Conservation (phyloP, 2,797 vertebrate genomes). For the Triplophysa yarkandensis region DNA sequence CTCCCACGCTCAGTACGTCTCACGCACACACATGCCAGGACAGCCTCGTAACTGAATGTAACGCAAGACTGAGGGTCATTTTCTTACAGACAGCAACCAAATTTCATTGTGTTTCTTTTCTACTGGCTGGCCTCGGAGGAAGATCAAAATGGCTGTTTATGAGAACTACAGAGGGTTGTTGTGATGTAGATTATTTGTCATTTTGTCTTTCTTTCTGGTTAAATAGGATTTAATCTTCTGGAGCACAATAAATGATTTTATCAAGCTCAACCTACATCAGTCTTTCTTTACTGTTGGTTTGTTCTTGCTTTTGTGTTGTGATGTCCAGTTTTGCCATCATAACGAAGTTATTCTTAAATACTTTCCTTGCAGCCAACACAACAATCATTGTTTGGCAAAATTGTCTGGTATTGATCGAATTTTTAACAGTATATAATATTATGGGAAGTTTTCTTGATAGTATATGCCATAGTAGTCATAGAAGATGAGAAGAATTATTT, state of each 20-base stretch:
- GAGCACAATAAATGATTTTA: conserved; percentile 86
- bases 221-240: conserved; percentile 85
- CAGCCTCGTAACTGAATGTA: conserved; percentile 76
- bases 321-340: background rate
- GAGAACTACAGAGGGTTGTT: conserved; percentile 66
- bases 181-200: conserved; percentile 84
- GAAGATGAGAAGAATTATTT: too few species aligned
- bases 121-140: conserved; percentile 61
- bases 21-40: conserved; percentile 43
- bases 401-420: too few species aligned
- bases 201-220: conserved; percentile 83
- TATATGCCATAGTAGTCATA: too few species aligned
- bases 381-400: too few species aligned
- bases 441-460: too few species aligned
- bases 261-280: conserved; percentile 73
- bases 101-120: conserved; percentile 51
- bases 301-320: background rate
- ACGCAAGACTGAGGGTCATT: conserved; percentile 72
- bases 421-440: too few species aligned
- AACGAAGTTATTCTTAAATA: too few species aligned
- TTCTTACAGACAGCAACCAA: conserved; percentile 73
- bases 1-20: conserved; percentile 28
- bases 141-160: conserved; percentile 64
- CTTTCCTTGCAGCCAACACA: too few species aligned
- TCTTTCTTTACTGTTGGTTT: conserved; percentile 42